These are phyloP conservation scores for Mugil cephalus DNA, from an alignment of 2,113 vertebrate species.

Conservation along the genomic window DNA sequence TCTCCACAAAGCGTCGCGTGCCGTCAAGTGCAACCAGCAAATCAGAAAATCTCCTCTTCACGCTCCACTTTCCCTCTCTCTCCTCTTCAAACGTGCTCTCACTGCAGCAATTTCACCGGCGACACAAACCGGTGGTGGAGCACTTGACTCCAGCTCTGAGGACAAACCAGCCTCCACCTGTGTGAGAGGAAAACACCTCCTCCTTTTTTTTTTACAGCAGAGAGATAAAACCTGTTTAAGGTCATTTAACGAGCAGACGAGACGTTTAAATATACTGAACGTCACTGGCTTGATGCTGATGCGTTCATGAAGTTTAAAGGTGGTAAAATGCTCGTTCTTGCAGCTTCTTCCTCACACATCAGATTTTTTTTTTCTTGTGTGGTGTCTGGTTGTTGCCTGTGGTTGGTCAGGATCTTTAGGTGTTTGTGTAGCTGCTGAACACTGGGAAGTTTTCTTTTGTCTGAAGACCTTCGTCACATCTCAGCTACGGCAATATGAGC, in stretches of 20 bases:
- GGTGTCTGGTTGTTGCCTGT: no score
- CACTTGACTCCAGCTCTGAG: constrained; percentile 27
- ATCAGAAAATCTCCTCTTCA: constrained; percentile 45
- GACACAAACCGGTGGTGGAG: constrained; percentile 19
- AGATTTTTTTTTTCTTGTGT: no score
- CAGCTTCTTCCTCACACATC: no score
- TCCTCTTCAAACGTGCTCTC: constrained; percentile 49
- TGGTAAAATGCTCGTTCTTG: no score
- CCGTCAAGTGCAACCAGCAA: constrained; percentile 21
- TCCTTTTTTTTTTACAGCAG: background rate
- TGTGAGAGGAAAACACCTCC: background rate
- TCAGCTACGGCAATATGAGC: no score
- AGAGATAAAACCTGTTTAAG: background rate
- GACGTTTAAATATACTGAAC: background rate
- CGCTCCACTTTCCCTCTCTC: constrained; percentile 19
- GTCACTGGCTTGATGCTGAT: no score
- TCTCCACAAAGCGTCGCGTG: constrained; percentile 5
- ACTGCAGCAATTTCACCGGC: constrained; percentile 35
- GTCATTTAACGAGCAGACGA: background rate
- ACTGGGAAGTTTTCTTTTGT: no score
- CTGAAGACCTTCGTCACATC: no score
- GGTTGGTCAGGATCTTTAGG: no score
- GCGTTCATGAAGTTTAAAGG: no score
- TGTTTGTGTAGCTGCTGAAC: no score
- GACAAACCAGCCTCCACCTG: constrained; percentile 31